Conservation (phyloP, 2,888 invertebrate genomes). For the Agonopterix heracliana region DNA sequence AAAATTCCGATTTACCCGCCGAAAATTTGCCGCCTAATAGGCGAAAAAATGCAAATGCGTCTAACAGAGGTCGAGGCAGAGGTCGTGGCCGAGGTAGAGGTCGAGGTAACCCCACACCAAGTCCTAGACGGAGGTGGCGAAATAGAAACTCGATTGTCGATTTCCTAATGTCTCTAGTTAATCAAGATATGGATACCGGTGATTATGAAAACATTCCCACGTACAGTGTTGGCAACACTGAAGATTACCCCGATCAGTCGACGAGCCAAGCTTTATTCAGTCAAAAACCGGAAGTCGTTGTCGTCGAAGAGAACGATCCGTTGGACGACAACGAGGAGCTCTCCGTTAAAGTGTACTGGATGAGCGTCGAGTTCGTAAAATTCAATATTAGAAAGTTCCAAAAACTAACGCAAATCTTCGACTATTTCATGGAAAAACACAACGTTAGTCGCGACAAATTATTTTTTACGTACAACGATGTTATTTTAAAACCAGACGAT, state of each 20-base stretch:
- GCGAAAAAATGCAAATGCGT: background rate
- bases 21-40: slow-evolving; percentile 1
- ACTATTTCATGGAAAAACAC: slow-evolving; percentile 48
- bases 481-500: slow-evolving; percentile 49
- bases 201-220: slow-evolving; percentile 20
- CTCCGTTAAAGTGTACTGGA: slow-evolving; percentile 67
- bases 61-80: background rate
- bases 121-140: slow-evolving; percentile 7
- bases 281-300: slow-evolving; percentile 18
- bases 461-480: slow-evolving; percentile 55
- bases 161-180: background rate
- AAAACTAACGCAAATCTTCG: slow-evolving; percentile 53
- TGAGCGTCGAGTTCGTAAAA: slow-evolving; percentile 47
- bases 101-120: background rate
- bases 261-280: slow-evolving; percentile 41
- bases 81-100: background rate
- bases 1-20: slow-evolving; percentile 10
- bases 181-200: slow-evolving; percentile 4
- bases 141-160: slow-evolving; percentile 5
- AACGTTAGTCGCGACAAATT: slow-evolving; percentile 44
- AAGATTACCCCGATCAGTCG: slow-evolving; percentile 49
- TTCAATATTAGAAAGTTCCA: slow-evolving; percentile 58
- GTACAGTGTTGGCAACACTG: slow-evolving; percentile 51
- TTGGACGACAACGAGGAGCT: slow-evolving; percentile 57
- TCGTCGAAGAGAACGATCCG: slow-evolving; percentile 23